phyloP scores from a whole-genome alignment of 2,113 vertebrate species.

The Petrocephalus microphthalmus region DNA sequence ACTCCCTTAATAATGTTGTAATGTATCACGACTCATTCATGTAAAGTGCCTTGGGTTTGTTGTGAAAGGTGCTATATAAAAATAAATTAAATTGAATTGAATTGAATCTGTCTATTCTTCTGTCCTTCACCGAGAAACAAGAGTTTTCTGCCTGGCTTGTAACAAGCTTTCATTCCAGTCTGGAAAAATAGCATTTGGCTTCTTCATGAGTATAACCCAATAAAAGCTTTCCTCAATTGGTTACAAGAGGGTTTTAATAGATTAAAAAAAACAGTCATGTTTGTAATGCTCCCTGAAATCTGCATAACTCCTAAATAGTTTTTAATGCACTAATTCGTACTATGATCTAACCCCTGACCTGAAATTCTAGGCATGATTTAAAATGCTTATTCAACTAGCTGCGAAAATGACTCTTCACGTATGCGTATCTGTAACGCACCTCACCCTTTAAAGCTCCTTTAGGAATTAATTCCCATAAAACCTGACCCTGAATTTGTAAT shows the following conservation, averaged over 20 bases:
- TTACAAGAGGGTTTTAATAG: not conserved
- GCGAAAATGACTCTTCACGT: not conserved
- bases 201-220: not conserved
- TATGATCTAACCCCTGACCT: not conserved
- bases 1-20: no score
- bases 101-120: not conserved
- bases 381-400: not conserved
- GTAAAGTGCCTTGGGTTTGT: no score
- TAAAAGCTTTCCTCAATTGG: not conserved
- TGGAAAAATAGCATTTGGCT: not conserved
- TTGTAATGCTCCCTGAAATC: not conserved
- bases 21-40: no score
- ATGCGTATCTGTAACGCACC: not conserved
- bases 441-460: not conserved
- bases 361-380: not conserved
- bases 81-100: no score
- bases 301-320: not conserved
- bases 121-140: not conserved
- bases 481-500: not conserved
- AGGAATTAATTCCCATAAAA: not conserved
- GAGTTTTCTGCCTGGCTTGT: not conserved
- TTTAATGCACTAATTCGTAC: not conserved
- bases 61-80: no score
- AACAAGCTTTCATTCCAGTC: not conserved
- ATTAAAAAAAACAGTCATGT: not conserved